phyloP scores from a whole-genome alignment of 2,888 invertebrate genomes.

The Eledona agricola region DNA sequence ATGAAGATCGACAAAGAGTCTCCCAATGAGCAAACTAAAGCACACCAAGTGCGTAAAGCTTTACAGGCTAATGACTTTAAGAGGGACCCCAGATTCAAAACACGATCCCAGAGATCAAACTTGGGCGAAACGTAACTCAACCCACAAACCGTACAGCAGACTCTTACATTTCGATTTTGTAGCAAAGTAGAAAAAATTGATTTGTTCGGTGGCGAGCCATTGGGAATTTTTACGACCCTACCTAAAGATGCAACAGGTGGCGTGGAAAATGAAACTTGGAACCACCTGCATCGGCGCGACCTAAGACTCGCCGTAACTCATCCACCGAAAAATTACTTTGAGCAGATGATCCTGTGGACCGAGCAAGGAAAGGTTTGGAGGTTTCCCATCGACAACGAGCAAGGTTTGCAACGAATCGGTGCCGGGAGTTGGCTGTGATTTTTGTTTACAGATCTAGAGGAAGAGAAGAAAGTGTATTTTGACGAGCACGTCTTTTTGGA shows the following conservation, averaged over 20 bases:
- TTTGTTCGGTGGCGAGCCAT: conserved; percentile 69
- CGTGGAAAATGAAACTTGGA: conserved; percentile 70
- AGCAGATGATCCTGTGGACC: conserved; percentile 95
- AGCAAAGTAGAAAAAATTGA: conserved; percentile 64
- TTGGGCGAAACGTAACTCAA: no score
- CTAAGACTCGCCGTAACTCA: conserved; percentile 73
- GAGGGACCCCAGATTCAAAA: no score
- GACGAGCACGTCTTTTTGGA: conserved; percentile 96
- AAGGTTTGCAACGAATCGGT: no score
- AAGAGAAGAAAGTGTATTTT: conserved; percentile 77
- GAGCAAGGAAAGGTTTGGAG: conserved; percentile 94
- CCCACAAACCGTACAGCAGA: no score
- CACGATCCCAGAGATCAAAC: no score
- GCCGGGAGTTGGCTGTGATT: no score
- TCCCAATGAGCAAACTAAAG: conserved; percentile 61
- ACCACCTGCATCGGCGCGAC: conserved; percentile 71
- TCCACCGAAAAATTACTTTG: conserved; percentile 87
- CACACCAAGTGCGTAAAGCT: conserved; percentile 65
- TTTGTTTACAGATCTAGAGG: conserved; percentile 75
- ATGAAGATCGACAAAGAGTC: conserved; percentile 77
- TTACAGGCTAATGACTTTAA: no score
- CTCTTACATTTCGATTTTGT: conserved; percentile 20
- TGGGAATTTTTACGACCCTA: conserved; percentile 70
- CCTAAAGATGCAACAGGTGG: conserved; percentile 50
- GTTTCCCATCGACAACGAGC: conserved; percentile 97